Evolutionary conservation across 2,888 invertebrate species (phyloP), one percentile per base, ranked within the genome.

Genomic region (Drosophila cognata): DNA sequence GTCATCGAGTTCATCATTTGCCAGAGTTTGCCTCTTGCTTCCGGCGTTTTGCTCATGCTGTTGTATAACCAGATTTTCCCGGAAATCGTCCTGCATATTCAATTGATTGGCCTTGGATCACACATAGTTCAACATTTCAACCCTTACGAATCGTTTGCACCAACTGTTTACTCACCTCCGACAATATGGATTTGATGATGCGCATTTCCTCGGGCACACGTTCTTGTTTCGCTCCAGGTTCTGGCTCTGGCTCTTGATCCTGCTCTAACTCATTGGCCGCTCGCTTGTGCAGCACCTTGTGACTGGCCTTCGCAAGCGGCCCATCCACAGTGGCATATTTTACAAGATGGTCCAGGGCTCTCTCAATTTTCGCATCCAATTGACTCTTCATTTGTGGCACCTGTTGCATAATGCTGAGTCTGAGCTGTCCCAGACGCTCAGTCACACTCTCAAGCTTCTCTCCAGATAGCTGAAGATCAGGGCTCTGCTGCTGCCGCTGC

Each of bases 351-450:
- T 83, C 79, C 58, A 93, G 71, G 0, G 92, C 92, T 25, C 67
- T 66, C 21, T 89, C 88, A 18, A 93, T 91, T 71, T 92, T 93
- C 4, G 73, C 74, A 8, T 87, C 79, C 28, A 93, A 70, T 0
- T 85, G 68, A 4, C 48, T 59, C 48, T 92, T 91, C 89, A 92
- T 92, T 11, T 77, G 72, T 0, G 87, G 81, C 35, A 93, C 81
- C 63, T 92, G 90, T 11, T 87, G 69, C 10, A 89, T 31, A 38
- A 93, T 91, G 4, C 79, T 74, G 4, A 57, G 73, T 13, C 92
- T 86, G 21, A 93, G 70, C 7, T 75, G 60, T 0, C 84, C 83
- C 68, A 93, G 35, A 2, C 83, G 66, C 50, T 75, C 58, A 10
- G 71, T 50, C 5, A 77, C 46, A 4, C 8, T 46, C 13, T 53